Evolutionary conservation across 2,888 invertebrate genomes (phyloP), one percentile per base, ranked within the genome.

Genomic region (Creontiades dilutus): DNA sequence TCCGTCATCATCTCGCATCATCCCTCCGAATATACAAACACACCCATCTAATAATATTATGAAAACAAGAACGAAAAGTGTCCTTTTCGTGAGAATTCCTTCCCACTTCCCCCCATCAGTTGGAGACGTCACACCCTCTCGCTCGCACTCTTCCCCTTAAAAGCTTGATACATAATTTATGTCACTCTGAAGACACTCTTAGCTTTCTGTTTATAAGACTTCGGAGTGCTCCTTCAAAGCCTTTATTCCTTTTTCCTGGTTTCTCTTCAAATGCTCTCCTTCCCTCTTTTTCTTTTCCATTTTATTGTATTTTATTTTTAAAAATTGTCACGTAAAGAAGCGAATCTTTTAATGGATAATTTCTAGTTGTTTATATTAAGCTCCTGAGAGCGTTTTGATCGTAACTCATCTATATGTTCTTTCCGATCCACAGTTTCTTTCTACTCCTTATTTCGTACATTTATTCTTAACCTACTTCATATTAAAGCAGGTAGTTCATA

Each of bases 81-180:
- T 68, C 68, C 68, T 19, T n/a, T 68, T 27, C 68, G 68, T 68
- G 68, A 27, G 68, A 68, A 68, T 68, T 68, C 19, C 68, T 19
- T 27, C 27, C 23, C 52, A 52, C 9, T 68, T 23, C 23, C 68
- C 57, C 68, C 68, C 68, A 23, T 23, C 19, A 23, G 19, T 68
- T 23, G 23, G 68, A 68, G 28, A 9, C 61, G 28, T 86, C 86
- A 76, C 85, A 86, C 86, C 76, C 86, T 86, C 86, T 86, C 85
- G 14, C 78, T 55, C 90, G 27, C 27, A 68, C 84, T 75, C 85
- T 85, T 86, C 86, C 23, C 91, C 91, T 90, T 91, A 91, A 91
- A 91, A 91, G 91, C 91, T 90, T 91, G 91, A 91, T 91, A 91
- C 91, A 91, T 91, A 91, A 91, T 91, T 91, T 91, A 91, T 91